Evolutionary conservation across 2,797 vertebrate species (phyloP), one percentile per base, ranked within the genome.

Genomic region (Sebastes matsubarae): DNA sequence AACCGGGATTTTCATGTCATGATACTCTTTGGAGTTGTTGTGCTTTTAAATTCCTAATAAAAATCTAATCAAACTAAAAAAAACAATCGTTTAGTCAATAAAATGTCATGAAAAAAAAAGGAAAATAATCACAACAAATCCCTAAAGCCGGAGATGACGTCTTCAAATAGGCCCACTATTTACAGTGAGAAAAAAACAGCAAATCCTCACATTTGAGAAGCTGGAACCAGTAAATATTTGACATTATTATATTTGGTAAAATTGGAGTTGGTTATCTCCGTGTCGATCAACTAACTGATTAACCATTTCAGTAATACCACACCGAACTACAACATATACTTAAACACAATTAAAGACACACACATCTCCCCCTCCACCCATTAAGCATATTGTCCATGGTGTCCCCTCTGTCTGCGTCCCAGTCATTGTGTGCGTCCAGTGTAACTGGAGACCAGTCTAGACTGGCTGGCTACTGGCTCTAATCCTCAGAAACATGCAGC

Each of bases 381-480:
- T 84, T 75, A 72, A 79, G 63, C 75, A 77, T 73, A 89, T 89
- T 92, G 88, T 92, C 84, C 82, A 86, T 52, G 77, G 83, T 89
- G 90, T 92, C 85, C 83, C 74, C 73, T 67, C 84, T 68, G 81
- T 89, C 84, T 81, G 79, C 27, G 74, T 94, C 91, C 75, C 92
- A 93, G 93, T 96, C 95, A 96, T 97, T 97, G 97, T 97, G 95
- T 96, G 93, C 87, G 90, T 95, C 96, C 96, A 94, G 94, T 96
- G 97, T 96, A 97, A 98, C 96, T 93, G 96, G 97, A 97, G 96
- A 96, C 91, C 93, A 95, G 97, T 99, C 98, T 98, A 99, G 98
- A 99, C 97, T 97, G 95, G 96, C 95, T 90, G 98, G 97, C 98
- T 99, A 96, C 97, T 94, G 91, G 88, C 93, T 91, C 94, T 99